Base-by-base conservation (phyloP, 64 coral and sea anemone species). In the Astreopora myriophthalma region DNA sequence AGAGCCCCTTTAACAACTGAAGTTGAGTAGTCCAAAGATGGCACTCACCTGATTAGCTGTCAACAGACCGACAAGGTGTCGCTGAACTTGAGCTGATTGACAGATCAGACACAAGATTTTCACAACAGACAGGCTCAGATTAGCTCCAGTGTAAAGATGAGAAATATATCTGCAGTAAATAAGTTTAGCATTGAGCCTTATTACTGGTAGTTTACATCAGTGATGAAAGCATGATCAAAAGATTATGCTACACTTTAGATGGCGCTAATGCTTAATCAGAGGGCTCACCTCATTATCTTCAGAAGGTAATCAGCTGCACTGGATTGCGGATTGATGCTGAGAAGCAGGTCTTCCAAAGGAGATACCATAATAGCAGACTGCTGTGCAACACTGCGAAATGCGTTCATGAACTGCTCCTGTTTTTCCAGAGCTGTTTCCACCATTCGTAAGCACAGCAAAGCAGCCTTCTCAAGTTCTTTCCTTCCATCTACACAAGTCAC, bases 391-490 rank as follows among this genome's bases (percentile, higher is more conserved):
- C 84, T 44, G 25, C 96, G 81, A 46, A 95, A 77, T 19, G 89
- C 62, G 37, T 87, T 82, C 81, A 92, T 72, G 42, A 98, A 98
- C 49, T 92, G 74, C 36, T 60, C 89, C 72, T 98, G 96, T 68
- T 95, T 98, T 73, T 99, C 97, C 69, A 99, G 38, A 2, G 97
- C 48, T 16, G 95, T 48, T 88, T 99, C 97, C 57, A 99, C 55
- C 90, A 99, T 86, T 69, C 91, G 86, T 1, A 99, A 61, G 17
- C 90, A 93, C 3, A 99, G 90, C 62, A 99, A 79, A 22, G 97
- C 84, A 22, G 90, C 87, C 63, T 79, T 99, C 62, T 99, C 94
- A 19, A 99, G 87, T 17, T 99, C 94, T 39, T 79, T 87, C 51
- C 85, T 99, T 51, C 86, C 90, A 13, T 92, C 97, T 99, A 73